Evolutionary conservation across 2,888 invertebrate genomes (phyloP), one percentile per base, ranked within the genome.

Genomic region (Pollenia angustigena): DNA sequence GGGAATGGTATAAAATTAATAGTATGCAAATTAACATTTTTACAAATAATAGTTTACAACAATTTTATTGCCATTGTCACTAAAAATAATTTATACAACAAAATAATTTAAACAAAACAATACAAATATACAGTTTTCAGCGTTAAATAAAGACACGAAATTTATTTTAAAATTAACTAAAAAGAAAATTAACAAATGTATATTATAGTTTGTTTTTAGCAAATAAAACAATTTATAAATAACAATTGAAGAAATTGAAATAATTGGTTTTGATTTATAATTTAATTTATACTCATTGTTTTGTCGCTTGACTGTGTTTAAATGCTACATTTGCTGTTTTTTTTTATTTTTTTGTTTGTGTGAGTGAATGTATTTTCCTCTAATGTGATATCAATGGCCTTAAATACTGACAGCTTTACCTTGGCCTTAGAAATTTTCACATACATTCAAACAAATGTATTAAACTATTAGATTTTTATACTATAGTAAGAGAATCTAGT

Each of bases 361-460:
- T 83, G 14, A 60, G 18, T 71, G 60, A 50, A 69, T 76, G 60
- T 23, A 78, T 89, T 85, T 88, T 89, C 88, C 88, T 88, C 88
- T 88, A 81, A 87, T 87, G 85, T 83, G 85, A 87, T 89, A 88
- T 85, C 88, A 88, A 86, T 88, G 91, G 89, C 92, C 92, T 92
- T 90, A 91, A 89, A 89, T 90, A 90, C 88, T 80, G 88, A 88
- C 88, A 87, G 83, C 50, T 72, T 82, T 88, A 89, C 92, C 92
- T 91, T 92, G 91, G 91, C 92, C 92, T 92, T 92, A 92, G 91
- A 91, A 85, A 88, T 85, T 85, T 81, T 74, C 88, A 80, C 66
- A 85, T 69, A 78, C 69, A 75, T 64, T 46, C 42, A 69, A 69
- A 71, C 44, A 66, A 71, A 69, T 72, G 56, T 54, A 66, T 42